These are phyloP conservation scores for Strix aluco DNA, from an alignment of 2,113 vertebrate species.

Conservation along the genomic window DNA sequence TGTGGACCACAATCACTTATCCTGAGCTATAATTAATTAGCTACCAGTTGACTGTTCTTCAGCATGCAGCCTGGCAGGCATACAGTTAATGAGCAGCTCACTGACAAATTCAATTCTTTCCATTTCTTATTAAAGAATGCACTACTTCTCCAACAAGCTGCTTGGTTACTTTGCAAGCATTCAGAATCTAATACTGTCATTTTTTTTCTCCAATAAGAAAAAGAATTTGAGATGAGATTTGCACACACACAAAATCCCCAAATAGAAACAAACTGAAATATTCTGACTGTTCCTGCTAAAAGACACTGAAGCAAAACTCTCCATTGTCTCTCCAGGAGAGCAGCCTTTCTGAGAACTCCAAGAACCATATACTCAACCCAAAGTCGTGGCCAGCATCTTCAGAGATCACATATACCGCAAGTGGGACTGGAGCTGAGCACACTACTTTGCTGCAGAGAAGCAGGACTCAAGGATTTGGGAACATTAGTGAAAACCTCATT, in stretches of 20 bases:
- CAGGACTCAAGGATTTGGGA: not conserved
- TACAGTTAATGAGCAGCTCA: not conserved
- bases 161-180: not conserved
- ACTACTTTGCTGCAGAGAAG: not conserved
- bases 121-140: not conserved
- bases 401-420: fast-evolving
- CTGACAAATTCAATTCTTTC: not conserved
- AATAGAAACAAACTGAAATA: not conserved
- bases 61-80: not conserved
- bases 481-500: not conserved
- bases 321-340: not conserved
- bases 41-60: not conserved
- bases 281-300: not conserved
- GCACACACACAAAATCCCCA: not conserved
- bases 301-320: not conserved
- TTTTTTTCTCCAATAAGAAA: not conserved
- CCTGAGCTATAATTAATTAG: not conserved
- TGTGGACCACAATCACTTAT: not conserved
- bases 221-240: not conserved
- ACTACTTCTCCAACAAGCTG: not conserved
- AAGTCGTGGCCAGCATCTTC: not conserved
- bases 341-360: not conserved
- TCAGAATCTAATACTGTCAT: not conserved
- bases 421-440: not conserved
- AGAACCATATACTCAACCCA: not conserved